phyloP scores from a whole-genome alignment of 2,113 vertebrate species.

The Fregetta grallaria region DNA sequence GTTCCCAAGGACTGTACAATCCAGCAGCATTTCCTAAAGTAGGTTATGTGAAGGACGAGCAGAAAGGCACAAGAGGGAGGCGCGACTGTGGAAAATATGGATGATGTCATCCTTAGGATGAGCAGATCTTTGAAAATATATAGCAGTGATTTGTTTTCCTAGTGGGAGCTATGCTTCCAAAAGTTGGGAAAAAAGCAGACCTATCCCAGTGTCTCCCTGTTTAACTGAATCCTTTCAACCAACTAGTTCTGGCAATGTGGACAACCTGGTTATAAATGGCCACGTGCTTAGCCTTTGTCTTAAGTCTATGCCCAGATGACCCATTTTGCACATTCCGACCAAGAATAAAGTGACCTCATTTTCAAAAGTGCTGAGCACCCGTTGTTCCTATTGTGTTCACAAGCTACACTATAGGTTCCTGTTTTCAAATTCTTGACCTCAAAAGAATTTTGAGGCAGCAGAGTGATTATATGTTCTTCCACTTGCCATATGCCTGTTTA shows the following conservation, averaged over 20 bases:
- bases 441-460: conserved; percentile 37
- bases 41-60: conserved; percentile 39
- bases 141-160: not conserved
- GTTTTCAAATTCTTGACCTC: conserved; percentile 52
- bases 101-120: conserved; percentile 29
- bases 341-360: conserved; percentile 68
- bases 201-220: not conserved
- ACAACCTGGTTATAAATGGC: conserved; percentile 32
- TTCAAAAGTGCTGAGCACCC: conserved; percentile 63
- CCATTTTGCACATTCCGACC: conserved; percentile 64
- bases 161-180: not conserved
- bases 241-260: not conserved
- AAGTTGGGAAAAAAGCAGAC: not conserved
- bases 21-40: conserved; percentile 48
- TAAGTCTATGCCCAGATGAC: conserved; percentile 59
- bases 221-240: not conserved
- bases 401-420: not conserved
- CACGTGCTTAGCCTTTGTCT: conserved; percentile 46
- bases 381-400: conserved; percentile 57
- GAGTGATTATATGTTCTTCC: conserved; percentile 1
- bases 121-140: not conserved
- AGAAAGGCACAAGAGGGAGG: conserved; percentile 31
- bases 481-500: conserved; percentile 1
- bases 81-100: not conserved
- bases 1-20: conserved; percentile 49